These are phyloP conservation scores for Podocnemis expansa DNA, from an alignment of 2,113 vertebrate genomes.

Conservation along the genomic window DNA sequence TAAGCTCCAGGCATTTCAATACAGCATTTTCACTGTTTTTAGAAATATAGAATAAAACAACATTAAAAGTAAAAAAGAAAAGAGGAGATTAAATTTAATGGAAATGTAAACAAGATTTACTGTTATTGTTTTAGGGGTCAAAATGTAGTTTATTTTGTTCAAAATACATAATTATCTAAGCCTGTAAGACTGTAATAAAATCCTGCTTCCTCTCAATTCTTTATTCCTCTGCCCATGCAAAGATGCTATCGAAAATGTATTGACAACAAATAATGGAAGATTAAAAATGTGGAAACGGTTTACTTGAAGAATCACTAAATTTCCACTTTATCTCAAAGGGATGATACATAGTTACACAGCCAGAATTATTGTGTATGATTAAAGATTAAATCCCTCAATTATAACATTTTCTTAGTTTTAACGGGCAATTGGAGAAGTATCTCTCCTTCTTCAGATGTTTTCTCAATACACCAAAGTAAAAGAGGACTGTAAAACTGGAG, in stretches of 20 bases:
- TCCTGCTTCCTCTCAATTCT: background rate
- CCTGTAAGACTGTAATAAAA: background rate
- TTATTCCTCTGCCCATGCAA: background rate
- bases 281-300: background rate
- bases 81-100: background rate
- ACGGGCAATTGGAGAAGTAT: background rate
- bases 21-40: background rate
- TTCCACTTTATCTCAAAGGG: background rate
- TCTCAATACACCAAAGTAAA: background rate
- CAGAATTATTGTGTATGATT: background rate
- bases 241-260: background rate
- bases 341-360: background rate
- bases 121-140: background rate
- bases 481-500: background rate
- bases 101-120: background rate
- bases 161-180: background rate
- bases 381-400: background rate
- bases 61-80: background rate
- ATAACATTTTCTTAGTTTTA: background rate
- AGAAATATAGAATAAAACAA: background rate
- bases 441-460: background rate
- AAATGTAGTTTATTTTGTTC: background rate
- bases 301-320: background rate
- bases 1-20: background rate
- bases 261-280: background rate